Base-by-base conservation (phyloP, 2,797 vertebrate species). In the Syncerus caffer region DNA sequence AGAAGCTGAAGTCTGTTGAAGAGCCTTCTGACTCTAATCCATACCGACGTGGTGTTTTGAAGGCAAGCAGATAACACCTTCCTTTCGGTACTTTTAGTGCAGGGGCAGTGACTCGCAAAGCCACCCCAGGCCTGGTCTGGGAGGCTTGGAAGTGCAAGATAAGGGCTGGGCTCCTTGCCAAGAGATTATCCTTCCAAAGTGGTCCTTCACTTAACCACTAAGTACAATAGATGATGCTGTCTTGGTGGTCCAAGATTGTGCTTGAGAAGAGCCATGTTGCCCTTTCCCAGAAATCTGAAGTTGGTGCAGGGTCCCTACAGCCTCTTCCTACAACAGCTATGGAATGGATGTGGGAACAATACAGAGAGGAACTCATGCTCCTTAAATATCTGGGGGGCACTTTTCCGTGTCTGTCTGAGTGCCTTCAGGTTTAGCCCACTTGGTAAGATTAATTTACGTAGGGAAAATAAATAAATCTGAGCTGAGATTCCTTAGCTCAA, bases 211-310 rank as follows among this genome's bases (percentile, higher is more conserved):
- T 14, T 15, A 62, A 5, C 60, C 16, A 11, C 47, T 34, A 3
- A 34, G 29, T 34, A 10, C 38, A 53, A 60, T 55, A 16, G 84
- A 45, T 31, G 79, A 6, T 14, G 85, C 79, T 79, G 34, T 38
- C 84, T 57, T 51, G 86, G 74, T 88, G 96, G 90, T 53, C 93
- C 42, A 15, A 25, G 83, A 23, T 15, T 67, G 60, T 80, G 19
- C 76, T 34, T 87, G 84, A 88, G 34, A 38, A 85, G 71, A 90
- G 15, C 47, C 67, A 2, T 17, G 3, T 14, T 60, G 34, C 45
- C 21, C 13, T 62, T 78, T 47, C 25, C 47, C 21, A 38, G 50
- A 92, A 90, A 74, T 45, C 21, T 38, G 19, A 82, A 50, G 71
- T 71, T 51, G 27, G 88, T 1, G 0, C 12, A 10, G 11, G 13